phyloP scores from a whole-genome alignment of 2,797 vertebrate species.

The Protosalanx chinensis region DNA sequence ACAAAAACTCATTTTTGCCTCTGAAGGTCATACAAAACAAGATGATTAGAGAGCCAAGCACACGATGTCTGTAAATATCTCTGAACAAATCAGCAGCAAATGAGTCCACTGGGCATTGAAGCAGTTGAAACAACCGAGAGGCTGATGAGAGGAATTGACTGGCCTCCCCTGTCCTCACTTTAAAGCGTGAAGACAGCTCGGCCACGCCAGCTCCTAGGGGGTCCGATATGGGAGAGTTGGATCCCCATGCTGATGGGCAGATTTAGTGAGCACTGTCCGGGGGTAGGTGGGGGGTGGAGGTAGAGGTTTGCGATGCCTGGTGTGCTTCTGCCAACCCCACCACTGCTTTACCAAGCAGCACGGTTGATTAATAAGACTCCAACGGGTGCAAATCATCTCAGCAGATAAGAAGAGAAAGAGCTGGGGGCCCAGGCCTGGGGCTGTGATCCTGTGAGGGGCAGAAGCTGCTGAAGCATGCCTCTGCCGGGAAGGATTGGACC shows the following conservation, averaged over 20 bases:
- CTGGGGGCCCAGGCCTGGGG: conserved; percentile 26
- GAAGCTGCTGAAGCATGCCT: conserved; percentile 46
- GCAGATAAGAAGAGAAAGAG: conserved; percentile 40
- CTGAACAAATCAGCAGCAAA: conserved; percentile 5
- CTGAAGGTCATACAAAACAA: conserved; percentile 7
- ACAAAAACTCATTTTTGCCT: background rate
- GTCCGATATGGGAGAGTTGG: conserved; percentile 31
- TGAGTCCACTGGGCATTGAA: background rate
- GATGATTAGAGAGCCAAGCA: background rate
- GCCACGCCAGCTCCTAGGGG: conserved; percentile 38
- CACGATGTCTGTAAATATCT: conserved; percentile 4
- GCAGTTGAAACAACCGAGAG: background rate
- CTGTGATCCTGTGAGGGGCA: conserved; percentile 38
- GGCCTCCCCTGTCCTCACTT: conserved; percentile 10
- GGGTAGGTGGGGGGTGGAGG: conserved; percentile 8
- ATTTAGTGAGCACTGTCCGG: conserved; percentile 16
- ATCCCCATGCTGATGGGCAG: conserved; percentile 41
- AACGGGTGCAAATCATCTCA: conserved; percentile 43
- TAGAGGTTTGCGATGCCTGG: conserved; percentile 14
- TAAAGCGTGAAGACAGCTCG: conserved; percentile 30
- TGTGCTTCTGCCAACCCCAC: conserved; percentile 43
- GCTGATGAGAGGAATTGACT: conserved; percentile 15
- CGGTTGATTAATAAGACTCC: conserved; percentile 51
- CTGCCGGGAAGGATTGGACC: conserved; percentile 43
- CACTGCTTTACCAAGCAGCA: conserved; percentile 31